Conservation (phyloP, 2,888 invertebrate genomes). For the Chorisops tibialis region DNA sequence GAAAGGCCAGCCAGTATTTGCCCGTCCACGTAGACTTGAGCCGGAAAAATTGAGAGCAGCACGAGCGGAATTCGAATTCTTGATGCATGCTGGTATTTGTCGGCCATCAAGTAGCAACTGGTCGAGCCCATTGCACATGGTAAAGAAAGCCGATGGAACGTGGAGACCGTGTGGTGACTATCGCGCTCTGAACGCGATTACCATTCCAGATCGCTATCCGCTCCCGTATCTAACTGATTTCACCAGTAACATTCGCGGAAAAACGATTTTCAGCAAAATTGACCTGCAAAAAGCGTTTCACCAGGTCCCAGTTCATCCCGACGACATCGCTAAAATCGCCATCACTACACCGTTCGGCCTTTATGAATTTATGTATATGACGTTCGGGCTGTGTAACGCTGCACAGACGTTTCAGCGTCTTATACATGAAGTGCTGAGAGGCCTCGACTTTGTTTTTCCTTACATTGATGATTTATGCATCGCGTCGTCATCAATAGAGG, state of each 20-base stretch:
- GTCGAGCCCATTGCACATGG: constrained; percentile 44
- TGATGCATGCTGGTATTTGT: constrained; percentile 43
- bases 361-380: too few relatives aligned
- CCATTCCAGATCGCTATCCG: constrained; percentile 42
- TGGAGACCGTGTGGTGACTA: constrained; percentile 43
- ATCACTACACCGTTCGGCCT: too few relatives aligned
- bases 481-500: constrained; percentile 17
- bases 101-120: constrained; percentile 45
- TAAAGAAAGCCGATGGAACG: constrained; percentile 30
- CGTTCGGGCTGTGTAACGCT: too few relatives aligned
- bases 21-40: constrained; percentile 9
- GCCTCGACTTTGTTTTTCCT: too few relatives aligned
- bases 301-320: constrained; percentile 40
- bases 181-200: constrained; percentile 38
- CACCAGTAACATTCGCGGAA: constrained; percentile 32
- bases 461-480: too few relatives aligned
- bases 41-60: constrained; percentile 5
- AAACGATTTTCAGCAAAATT: constrained; percentile 38
- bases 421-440: too few relatives aligned
- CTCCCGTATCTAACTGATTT: constrained; percentile 41
- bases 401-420: too few relatives aligned
- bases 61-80: constrained; percentile 10
- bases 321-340: constrained; percentile 32
- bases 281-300: constrained; percentile 40
- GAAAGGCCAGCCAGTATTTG: too few relatives aligned